These are phyloP conservation scores for Camelus dromedarius DNA, from an alignment of 2,113 vertebrate genomes.

Conservation along the genomic window DNA sequence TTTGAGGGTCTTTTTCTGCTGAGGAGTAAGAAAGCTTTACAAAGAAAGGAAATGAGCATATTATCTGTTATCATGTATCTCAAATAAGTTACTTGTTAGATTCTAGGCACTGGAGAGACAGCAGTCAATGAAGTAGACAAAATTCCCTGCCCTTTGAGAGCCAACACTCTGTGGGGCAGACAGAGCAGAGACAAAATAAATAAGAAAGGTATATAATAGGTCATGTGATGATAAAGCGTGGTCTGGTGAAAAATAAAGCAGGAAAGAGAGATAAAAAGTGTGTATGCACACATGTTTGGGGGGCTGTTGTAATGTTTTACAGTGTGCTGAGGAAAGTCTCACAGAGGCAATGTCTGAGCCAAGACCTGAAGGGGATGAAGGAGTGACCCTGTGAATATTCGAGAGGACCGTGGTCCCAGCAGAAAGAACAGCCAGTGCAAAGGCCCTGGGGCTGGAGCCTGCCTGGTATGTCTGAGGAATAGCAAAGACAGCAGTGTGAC, in stretches of 20 bases:
- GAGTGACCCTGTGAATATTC: neutral
- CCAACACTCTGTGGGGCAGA: neutral
- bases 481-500: neutral
- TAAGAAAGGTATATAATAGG: neutral
- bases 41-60: neutral
- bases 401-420: neutral
- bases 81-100: neutral
- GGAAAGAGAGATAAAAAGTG: neutral
- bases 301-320: neutral
- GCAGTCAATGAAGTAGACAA: neutral
- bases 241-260: neutral
- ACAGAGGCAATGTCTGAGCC: neutral
- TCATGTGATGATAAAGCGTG: neutral
- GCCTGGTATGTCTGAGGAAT: neutral
- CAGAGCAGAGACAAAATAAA: neutral
- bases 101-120: neutral
- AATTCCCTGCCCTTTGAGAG: neutral
- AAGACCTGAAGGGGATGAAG: neutral
- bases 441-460: neutral
- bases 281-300: too few species aligned
- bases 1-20: neutral
- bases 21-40: neutral
- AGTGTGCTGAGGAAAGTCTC: neutral
- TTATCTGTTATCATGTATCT: too few species aligned
- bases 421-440: neutral